A percentile compares a stretch with the other conserved stretches of the same genome.
phyloP scores from a whole-genome alignment of 2,888 invertebrate genomes.

The Diaphora mendica region DNA sequence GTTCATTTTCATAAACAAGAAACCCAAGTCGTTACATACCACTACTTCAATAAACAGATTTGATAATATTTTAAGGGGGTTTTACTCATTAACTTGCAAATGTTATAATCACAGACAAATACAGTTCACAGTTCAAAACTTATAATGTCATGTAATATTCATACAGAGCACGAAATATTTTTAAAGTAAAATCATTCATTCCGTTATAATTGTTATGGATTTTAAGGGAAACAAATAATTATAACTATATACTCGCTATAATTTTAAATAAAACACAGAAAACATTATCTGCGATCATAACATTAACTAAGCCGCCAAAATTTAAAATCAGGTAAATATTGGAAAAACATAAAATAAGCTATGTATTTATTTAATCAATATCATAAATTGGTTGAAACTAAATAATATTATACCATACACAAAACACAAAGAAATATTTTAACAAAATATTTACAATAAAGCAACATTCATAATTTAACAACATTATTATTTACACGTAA shows the following conservation, averaged over 20 bases:
- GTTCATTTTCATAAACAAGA: conserved; percentile 19
- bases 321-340: conserved; percentile 52
- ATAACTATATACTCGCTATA: not conserved
- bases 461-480: conserved; percentile 84
- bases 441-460: conserved; percentile 85
- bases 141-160: conserved; percentile 7
- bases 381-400: conserved; percentile 68
- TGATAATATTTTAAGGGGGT: conserved; percentile 38
- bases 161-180: not conserved
- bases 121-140: conserved; percentile 1
- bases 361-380: conserved; percentile 69
- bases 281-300: conserved; percentile 56
- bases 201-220: not conserved
- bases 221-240: not conserved
- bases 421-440: conserved; percentile 76
- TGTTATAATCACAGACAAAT: conserved; percentile 54
- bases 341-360: conserved; percentile 61
- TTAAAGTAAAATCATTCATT: not conserved
- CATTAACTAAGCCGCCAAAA: conserved; percentile 41
- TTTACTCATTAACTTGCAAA: conserved; percentile 33
- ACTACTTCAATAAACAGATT: conserved; percentile 30
- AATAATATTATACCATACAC: conserved; percentile 66
- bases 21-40: conserved; percentile 27
- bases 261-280: conserved; percentile 12
- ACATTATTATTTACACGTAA: conserved; percentile 80